These are phyloP conservation scores for Eriocheir sinensis DNA, from an alignment of 1,140 invertebrate genomes.

Conservation along the genomic window DNA sequence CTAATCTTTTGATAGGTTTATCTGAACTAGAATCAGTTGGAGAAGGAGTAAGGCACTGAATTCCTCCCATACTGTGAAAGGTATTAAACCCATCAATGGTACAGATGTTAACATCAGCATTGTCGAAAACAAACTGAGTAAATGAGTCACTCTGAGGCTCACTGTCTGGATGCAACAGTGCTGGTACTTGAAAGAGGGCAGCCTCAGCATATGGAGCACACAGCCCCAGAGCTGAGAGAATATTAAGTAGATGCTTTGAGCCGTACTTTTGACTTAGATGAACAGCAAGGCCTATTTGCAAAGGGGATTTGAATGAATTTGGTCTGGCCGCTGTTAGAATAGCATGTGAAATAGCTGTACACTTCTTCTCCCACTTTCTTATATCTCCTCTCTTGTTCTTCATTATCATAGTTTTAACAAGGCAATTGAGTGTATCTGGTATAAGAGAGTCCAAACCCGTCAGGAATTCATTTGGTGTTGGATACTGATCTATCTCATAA, in stretches of 20 bases:
- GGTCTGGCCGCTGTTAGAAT: conserved; percentile 49
- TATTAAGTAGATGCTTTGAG: too few species aligned
- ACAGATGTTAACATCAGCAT: too few species aligned
- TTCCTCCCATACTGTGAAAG: too few species aligned
- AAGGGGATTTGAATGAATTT: conserved; percentile 52
- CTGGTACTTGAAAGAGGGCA: conserved; percentile 53
- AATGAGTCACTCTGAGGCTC: conserved; percentile 24
- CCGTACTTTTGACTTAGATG: too few species aligned
- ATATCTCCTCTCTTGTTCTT: not conserved
- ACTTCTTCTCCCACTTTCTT: conserved; percentile 51
- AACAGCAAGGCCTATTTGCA: conserved; percentile 43
- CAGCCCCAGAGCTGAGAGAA: conserved; percentile 29
- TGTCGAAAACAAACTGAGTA: conserved; percentile 28
- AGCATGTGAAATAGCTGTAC: conserved; percentile 40
- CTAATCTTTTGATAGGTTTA: conserved; percentile 53
- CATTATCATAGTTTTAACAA: not conserved
- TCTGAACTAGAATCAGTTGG: conserved; percentile 28
- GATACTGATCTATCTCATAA: too few species aligned
- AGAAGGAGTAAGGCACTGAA: conserved; percentile 35
- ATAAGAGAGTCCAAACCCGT: not conserved
- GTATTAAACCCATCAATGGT: too few species aligned
- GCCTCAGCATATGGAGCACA: conserved; percentile 44
- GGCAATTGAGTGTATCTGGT: too few species aligned
- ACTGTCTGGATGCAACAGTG: conserved; percentile 1
- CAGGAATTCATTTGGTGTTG: not conserved